Evolutionary conservation across 2,113 vertebrate genomes (phyloP), one percentile per base, ranked within the genome.

Genomic region (Smithornis capensis): DNA sequence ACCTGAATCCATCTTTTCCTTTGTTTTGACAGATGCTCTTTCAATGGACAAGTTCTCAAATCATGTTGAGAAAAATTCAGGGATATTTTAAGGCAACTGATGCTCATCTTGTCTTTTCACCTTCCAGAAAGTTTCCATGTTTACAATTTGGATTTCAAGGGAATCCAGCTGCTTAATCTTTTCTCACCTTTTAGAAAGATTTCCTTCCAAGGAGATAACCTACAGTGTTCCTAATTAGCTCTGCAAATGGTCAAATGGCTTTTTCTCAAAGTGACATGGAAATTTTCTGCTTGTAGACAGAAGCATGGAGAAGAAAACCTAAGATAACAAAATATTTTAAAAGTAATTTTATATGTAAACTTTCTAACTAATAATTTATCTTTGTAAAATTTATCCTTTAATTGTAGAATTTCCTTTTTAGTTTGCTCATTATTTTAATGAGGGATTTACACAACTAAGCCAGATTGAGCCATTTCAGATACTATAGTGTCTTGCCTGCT

Each of bases 121-220:
- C 90, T 57, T 65, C 89, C 91, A 92, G 84, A 96, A 95, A 75
- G 49, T 91, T 95, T 89, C 42, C 56, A 80, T 97, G 96, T 98
- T 98, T 98, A 97, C 76, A 89, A 98, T 98, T 97, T 91, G 95
- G 96, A 97, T 97, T 97, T 96, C 68, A 83, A 42, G 92, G 90
- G 94, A 94, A 96, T 95, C 95, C 90, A 96, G 94, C 90, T 91
- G 95, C 92, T 94, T 96, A 97, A 97, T 97, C 97, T 97, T 83
- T 97, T 98, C 97, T 97, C 97, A 98, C 96, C 92, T 97, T 71
- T 90, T 79, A 74, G 92, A 70, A 95, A 95, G 92, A 92, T 95
- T 95, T 97, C 82, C 80, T 97, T 96, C 82, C 63, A 83, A 88
- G 69, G 89, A 97, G 96, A 94, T 88, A 97, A 96, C 92, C 94